Conservation (phyloP, 37 sponge, comb jelly and placozoan genomes). For the Bolinopsis microptera region DNA sequence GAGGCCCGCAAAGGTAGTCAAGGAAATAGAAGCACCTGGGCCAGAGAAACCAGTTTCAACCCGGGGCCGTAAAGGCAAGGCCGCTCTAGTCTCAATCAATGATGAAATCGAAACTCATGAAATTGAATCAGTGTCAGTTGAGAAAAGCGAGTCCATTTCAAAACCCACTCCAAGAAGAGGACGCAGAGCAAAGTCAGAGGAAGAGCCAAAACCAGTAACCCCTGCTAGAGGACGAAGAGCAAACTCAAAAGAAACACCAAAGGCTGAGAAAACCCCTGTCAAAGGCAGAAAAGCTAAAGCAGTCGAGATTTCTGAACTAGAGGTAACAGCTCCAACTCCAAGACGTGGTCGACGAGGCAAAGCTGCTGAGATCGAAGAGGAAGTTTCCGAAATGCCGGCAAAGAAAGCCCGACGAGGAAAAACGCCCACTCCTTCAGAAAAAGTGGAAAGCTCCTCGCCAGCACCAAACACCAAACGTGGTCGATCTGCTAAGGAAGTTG, state of each 20-base stretch:
- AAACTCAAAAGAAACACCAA: not conserved
- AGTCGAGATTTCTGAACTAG: not conserved
- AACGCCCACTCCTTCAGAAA: not conserved
- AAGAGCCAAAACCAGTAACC: not conserved
- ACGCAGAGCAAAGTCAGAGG: not conserved
- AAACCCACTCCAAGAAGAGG: slow-evolving; percentile 21
- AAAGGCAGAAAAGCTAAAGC: not conserved
- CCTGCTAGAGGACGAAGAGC: slow-evolving; percentile 38
- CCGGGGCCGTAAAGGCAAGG: not conserved
- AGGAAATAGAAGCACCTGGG: not conserved
- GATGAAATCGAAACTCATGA: not conserved
- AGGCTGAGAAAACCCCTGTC: not conserved
- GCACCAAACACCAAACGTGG: not conserved
- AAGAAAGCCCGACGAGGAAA: not conserved
- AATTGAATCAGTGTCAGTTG: not conserved
- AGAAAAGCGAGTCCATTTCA: not conserved
- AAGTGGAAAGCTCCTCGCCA: not conserved
- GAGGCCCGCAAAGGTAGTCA: not conserved
- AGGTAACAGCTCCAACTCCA: not conserved
- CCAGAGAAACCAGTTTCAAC: not conserved
- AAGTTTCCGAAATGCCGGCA: not conserved
- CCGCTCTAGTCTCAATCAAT: not conserved
- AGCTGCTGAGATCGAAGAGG: not conserved
- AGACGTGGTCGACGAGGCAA: not conserved
- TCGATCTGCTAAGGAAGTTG: not conserved